Conservation (phyloP, 2,113 vertebrate species). For the Cynocephalus volans region DNA sequence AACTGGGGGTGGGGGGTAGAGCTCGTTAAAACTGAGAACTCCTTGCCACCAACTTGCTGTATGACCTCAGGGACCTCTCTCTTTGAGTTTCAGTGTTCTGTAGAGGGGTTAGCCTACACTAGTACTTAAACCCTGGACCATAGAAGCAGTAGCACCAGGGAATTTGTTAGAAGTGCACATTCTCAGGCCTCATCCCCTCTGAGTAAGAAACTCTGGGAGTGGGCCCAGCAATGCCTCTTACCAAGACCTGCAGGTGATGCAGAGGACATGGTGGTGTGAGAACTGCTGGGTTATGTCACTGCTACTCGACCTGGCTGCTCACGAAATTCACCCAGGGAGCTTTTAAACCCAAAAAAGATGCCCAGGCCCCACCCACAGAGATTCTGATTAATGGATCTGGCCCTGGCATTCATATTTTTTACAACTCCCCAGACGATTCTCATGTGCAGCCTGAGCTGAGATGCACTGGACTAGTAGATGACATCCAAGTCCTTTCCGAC, state of each 20-base stretch:
- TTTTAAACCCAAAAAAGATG: not conserved
- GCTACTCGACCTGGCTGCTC: not conserved
- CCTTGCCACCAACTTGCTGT: not conserved
- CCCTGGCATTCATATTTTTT: not conserved
- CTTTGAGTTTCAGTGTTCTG: not conserved
- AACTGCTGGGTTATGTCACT: not conserved
- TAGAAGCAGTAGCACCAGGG: not conserved
- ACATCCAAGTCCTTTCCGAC: not conserved
- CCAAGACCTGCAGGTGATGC: not conserved
- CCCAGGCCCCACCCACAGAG: not conserved
- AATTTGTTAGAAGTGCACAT: not conserved
- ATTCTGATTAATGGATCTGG: not conserved
- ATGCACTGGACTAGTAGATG: not conserved
- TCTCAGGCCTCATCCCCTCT: not conserved
- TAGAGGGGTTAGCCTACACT: not conserved
- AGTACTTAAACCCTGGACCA: not conserved
- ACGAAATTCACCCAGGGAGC: not conserved
- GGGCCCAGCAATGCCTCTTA: not conserved
- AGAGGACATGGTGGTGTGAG: not conserved
- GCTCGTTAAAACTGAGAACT: not conserved
- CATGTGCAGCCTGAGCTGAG: not conserved
- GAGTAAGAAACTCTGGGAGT: not conserved
- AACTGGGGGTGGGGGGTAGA: not conserved
- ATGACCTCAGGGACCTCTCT: not conserved
- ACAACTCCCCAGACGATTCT: not conserved